These are phyloP conservation scores for Glaucomys volans DNA, from an alignment of 2,113 vertebrate genomes.

Conservation along the genomic window DNA sequence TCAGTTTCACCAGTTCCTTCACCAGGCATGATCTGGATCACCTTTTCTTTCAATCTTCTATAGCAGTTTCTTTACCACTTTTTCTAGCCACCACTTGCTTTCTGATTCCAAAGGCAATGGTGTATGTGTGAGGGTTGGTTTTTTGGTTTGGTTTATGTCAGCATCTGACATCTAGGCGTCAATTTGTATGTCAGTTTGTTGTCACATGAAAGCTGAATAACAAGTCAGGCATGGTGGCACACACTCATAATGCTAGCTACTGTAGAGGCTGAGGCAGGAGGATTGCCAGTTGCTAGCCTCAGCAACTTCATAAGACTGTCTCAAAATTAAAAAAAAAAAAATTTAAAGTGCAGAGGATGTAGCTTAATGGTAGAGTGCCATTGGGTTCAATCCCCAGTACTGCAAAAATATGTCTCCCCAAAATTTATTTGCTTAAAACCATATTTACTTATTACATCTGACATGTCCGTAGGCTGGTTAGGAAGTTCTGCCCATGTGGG, in stretches of 20 bases:
- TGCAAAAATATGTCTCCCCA: neutral
- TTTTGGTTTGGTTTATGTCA: neutral
- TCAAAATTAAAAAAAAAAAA: too few species aligned
- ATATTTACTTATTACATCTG: neutral
- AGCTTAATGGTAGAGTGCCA: too few species aligned
- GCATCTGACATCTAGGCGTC: neutral
- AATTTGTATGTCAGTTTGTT: neutral
- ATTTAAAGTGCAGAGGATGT: too few species aligned
- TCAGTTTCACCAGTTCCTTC: neutral
- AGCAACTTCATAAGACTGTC: too few species aligned
- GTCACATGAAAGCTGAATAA: neutral
- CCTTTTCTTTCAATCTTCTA: neutral
- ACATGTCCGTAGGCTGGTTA: neutral
- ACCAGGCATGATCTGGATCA: neutral
- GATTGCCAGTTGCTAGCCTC: too few species aligned
- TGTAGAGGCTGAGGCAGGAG: too few species aligned
- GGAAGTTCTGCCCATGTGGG: neutral
- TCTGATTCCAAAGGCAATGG: neutral
- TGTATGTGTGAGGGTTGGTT: neutral
- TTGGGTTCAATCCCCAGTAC: too few species aligned
- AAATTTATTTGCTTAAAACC: slow-evolving; percentile 7
- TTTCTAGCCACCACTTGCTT: neutral
- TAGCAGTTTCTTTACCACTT: neutral
- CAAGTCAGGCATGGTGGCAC: neutral
- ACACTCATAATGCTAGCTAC: too few species aligned